phyloP scores from a whole-genome alignment of 1,140 invertebrate species.

The Brevipalpus yothersi region DNA sequence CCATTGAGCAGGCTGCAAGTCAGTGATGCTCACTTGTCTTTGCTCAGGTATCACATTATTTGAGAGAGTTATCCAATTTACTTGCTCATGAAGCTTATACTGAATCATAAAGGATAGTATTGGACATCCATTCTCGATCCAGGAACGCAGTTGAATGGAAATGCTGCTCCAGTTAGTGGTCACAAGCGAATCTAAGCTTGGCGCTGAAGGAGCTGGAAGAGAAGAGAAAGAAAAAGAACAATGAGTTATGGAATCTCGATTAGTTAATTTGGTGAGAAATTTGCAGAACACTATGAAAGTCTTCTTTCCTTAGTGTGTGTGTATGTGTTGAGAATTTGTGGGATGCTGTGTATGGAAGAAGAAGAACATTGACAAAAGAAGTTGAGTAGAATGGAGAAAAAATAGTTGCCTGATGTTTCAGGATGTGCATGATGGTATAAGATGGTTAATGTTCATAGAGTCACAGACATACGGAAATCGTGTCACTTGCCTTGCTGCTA shows the following conservation, averaged over 20 bases:
- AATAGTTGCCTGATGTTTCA: too few species aligned
- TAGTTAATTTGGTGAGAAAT: neutral
- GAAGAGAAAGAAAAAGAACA: neutral
- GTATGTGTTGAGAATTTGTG: too few species aligned
- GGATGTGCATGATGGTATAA: too few species aligned
- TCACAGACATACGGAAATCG: too few species aligned
- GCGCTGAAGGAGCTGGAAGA: slow-evolving; percentile 5
- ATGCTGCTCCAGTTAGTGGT: slow-evolving; percentile 74
- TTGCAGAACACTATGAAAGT: too few species aligned
- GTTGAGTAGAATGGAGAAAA: too few species aligned
- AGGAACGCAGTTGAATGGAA: slow-evolving; percentile 64
- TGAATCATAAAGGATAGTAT: slow-evolving; percentile 88
- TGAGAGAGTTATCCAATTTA: slow-evolving; percentile 15
- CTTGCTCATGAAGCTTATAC: slow-evolving; percentile 33
- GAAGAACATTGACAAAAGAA: too few species aligned
- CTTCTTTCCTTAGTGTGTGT: too few species aligned
- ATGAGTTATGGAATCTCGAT: neutral
- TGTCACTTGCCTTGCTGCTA: too few species aligned
- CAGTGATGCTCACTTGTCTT: slow-evolving; percentile 20
- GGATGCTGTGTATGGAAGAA: too few species aligned
- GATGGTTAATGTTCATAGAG: too few species aligned
- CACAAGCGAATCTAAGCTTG: slow-evolving; percentile 23
- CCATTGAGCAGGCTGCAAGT: slow-evolving; percentile 50
- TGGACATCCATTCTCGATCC: slow-evolving; percentile 81
- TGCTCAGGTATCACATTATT: slow-evolving; percentile 6